Evolutionary conservation across 2,888 invertebrate species (phyloP), one percentile per base, ranked within the genome.

Genomic region (Antheraea assamensis): DNA sequence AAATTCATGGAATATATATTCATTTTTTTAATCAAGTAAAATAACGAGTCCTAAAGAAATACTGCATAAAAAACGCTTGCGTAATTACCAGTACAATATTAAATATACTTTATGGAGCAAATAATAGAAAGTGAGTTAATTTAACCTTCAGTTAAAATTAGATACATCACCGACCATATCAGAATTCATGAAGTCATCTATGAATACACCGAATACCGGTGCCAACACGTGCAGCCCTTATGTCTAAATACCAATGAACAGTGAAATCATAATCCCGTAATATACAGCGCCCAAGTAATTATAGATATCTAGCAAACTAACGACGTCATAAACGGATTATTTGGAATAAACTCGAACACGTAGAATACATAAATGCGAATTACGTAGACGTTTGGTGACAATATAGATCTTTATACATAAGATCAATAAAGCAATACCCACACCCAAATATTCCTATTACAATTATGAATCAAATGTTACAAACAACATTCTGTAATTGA

Each of bases 251-350:
- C 30, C 27, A 64, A 27, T 30, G 17, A 64, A 64, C 61, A 30
- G 61, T 64, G 61, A 64, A 64, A 64, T 64, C 30, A 64, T 30
- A 64, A 64, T 17, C 17, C 61, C 27, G 19, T 64, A 64, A 30
- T 30, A 30, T 17, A 27, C 61, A 64, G 15, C 17, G 42, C 42
- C 10, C 42, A 42, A 13, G 8, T 42, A 42, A 42, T 42, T 42
- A 42, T 42, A 42, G 42, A 42, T 7, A 42, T 42, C 13, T 42
- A 13, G 42, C 13, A 42, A 42, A 42, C 13, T 30, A 64, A 64
- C 61, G 30, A 64, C 61, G 61, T 64, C 30, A 64, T 10, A 64
- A 3, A 58, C 24, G 8, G 4, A 58, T 17, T 30, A 64, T 64
- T 64, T 64, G 61, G 61, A 64, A 64, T 30, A 64, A 30, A 10